Evolutionary conservation across 2,113 vertebrate species (phyloP).

Genomic region (Oncorhynchus gorbuscha): DNA sequence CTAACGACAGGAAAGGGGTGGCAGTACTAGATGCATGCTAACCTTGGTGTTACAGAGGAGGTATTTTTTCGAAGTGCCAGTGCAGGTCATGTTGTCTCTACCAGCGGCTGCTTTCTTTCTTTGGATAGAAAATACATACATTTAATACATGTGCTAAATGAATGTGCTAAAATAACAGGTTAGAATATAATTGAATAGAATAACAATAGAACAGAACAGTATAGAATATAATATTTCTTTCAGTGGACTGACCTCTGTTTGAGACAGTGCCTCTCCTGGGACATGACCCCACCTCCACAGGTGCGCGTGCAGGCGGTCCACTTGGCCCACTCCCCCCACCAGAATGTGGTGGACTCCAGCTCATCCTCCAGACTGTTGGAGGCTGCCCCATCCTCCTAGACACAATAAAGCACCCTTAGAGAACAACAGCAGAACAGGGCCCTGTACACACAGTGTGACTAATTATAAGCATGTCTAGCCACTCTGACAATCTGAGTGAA

Average conservation of each 20-base stretch:
- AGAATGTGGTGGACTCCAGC: slow-evolving; percentile 83
- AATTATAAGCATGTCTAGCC: background rate
- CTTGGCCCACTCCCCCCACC: slow-evolving; percentile 99
- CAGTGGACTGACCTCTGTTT: slow-evolving; percentile 82
- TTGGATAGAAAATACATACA: slow-evolving; percentile 51
- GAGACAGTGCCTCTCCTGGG: slow-evolving; percentile 94
- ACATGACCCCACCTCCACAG: slow-evolving; percentile 90
- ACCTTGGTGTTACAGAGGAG: slow-evolving; percentile 93
- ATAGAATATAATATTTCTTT: too few relatives aligned
- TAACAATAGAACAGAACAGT: too few relatives aligned
- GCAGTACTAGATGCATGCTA: slow-evolving; percentile 48
- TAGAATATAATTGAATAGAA: too few relatives aligned
- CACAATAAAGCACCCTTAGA: slow-evolving; percentile 17
- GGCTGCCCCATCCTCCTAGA: slow-evolving; percentile 82
- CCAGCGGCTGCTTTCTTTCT: slow-evolving; percentile 84
- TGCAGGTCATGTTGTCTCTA: slow-evolving; percentile 91
- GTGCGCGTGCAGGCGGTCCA: slow-evolving; percentile 96
- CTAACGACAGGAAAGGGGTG: too few relatives aligned
- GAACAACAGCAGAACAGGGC: too few relatives aligned
- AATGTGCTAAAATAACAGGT: too few relatives aligned
- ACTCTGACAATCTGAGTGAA: background rate
- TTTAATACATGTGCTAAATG: background rate
- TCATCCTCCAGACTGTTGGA: slow-evolving; percentile 94
- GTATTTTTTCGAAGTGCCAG: slow-evolving; percentile 87
- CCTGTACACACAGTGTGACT: slow-evolving; percentile 15